phyloP scores from a whole-genome alignment of 2,113 vertebrate species.

The Phyllostomus hastatus region DNA sequence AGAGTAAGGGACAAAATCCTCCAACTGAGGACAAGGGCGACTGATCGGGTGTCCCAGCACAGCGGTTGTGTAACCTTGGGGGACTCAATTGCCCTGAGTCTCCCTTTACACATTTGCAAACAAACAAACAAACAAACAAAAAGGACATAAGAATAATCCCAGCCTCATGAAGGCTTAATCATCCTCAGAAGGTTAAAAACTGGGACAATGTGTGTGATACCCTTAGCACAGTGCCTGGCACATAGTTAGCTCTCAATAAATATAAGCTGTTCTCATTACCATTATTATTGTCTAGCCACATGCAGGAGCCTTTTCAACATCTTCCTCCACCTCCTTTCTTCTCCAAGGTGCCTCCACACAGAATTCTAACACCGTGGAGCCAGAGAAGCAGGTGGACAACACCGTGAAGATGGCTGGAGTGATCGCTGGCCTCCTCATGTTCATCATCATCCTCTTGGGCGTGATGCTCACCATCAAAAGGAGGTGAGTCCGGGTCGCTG shows the following conservation, averaged over 20 bases:
- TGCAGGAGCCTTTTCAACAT: conserved; percentile 36
- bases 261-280: not conserved
- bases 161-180: not conserved
- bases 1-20: not conserved
- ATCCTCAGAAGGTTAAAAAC: not conserved
- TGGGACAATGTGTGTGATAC: not conserved
- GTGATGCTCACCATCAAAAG: conserved; percentile 97
- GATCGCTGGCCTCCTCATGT: conserved; percentile 96
- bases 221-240: conserved; percentile 37
- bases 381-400: conserved; percentile 96
- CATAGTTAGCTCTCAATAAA: not conserved
- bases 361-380: conserved; percentile 95
- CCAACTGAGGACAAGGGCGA: not conserved
- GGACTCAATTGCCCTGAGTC: not conserved
- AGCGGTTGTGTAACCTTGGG: too few relatives aligned
- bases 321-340: conserved; percentile 52
- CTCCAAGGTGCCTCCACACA: conserved; percentile 94
- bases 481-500: conserved; percentile 84
- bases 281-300: rapidly evolving
- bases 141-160: not conserved
- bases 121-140: not conserved
- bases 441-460: conserved; percentile 95
- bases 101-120: not conserved
- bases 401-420: conserved; percentile 97
- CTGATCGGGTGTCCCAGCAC: not conserved